Evolutionary conservation across 2,797 vertebrate species (phyloP).

Genomic region (Phataginus tetradactyla): DNA sequence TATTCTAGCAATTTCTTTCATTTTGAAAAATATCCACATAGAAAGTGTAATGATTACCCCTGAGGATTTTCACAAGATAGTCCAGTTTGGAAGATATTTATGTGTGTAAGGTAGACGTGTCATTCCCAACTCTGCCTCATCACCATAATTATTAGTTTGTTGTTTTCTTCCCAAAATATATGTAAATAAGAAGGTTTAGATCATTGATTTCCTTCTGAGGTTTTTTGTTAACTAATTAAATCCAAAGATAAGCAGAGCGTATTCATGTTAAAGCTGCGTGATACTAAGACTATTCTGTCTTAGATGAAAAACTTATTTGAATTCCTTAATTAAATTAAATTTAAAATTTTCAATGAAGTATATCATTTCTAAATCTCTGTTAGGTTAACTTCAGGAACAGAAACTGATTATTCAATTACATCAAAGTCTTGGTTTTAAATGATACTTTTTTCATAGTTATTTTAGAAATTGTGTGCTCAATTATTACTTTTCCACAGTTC

Average conservation of each 20-base stretch:
- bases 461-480: conserved; percentile 13
- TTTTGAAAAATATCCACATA: not conserved
- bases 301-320: conserved; percentile 20
- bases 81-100: conserved; percentile 33
- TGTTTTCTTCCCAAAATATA: not conserved
- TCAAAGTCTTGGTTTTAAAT: conserved; percentile 30
- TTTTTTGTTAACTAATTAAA: not conserved
- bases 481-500: conserved; percentile 21
- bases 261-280: conserved; percentile 32
- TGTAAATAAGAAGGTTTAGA: conserved; percentile 13
- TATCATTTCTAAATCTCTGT: conserved; percentile 51
- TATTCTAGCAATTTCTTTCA: not conserved
- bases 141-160: not conserved
- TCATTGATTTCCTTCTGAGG: not conserved
- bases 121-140: not conserved
- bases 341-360: conserved; percentile 52
- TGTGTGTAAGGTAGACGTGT: not conserved
- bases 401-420: conserved; percentile 57
- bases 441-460: conserved; percentile 41
- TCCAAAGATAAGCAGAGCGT: not conserved
- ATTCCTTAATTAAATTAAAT: conserved; percentile 53
- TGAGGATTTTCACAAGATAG: conserved; percentile 50
- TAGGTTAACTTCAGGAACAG: conserved; percentile 48
- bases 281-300: conserved; percentile 14
- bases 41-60: not conserved